These are phyloP conservation scores for Notarius quadriscutis DNA, from an alignment of 2,113 vertebrate species.

Conservation along the genomic window DNA sequence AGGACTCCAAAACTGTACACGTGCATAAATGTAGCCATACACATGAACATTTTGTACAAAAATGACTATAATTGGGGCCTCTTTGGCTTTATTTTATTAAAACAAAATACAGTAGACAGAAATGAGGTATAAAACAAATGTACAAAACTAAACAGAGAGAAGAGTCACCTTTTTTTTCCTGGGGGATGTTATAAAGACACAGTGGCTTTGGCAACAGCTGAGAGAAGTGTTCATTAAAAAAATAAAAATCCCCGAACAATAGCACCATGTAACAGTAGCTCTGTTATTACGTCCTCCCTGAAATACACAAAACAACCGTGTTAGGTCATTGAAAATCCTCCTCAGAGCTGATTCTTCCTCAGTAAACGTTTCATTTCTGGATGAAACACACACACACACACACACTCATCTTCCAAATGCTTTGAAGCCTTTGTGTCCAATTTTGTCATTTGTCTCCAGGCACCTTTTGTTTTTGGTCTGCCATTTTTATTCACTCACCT, in stretches of 20 bases:
- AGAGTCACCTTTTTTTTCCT: slow-evolving; percentile 28
- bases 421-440: slow-evolving; percentile 44
- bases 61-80: slow-evolving; percentile 35
- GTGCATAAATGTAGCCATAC: slow-evolving; percentile 26
- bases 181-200: slow-evolving; percentile 51
- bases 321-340: slow-evolving; percentile 16
- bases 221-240: slow-evolving; percentile 21
- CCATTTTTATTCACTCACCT: slow-evolving; percentile 29
- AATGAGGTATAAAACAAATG: slow-evolving; percentile 94
- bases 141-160: slow-evolving; percentile 71
- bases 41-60: slow-evolving; percentile 35
- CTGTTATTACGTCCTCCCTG: slow-evolving; percentile 69
- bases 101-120: slow-evolving; percentile 83
- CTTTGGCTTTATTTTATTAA: slow-evolving; percentile 54
- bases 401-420: slow-evolving; percentile 28
- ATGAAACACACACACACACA: neutral
- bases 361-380: slow-evolving; percentile 7
- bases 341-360: neutral
- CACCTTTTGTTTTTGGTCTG: slow-evolving; percentile 31
- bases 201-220: slow-evolving; percentile 41
- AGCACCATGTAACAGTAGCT: slow-evolving; percentile 67
- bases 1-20: slow-evolving; percentile 37
- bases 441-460: slow-evolving; percentile 48
- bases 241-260: slow-evolving; percentile 46
- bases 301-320: slow-evolving; percentile 44